phyloP scores from a whole-genome alignment of 2,113 vertebrate species.

The Strix aluco region DNA sequence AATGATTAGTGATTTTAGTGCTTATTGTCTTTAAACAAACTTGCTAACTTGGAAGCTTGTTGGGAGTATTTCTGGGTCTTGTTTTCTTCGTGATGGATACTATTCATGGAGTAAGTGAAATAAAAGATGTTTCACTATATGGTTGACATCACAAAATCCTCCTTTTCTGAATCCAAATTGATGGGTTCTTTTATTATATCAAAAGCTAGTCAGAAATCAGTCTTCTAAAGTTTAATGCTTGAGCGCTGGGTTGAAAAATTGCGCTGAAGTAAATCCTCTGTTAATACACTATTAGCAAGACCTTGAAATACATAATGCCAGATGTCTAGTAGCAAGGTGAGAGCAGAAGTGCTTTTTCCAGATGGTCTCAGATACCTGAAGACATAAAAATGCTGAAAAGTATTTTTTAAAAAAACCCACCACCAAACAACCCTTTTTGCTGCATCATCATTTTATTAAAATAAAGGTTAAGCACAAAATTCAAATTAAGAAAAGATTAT shows the following conservation, averaged over 20 bases:
- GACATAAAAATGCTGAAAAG: constrained; percentile 11
- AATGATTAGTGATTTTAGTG: background rate
- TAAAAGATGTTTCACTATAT: background rate
- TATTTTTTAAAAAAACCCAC: background rate
- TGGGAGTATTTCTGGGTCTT: background rate
- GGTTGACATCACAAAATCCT: background rate
- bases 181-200: background rate
- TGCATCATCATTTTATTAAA: background rate
- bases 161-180: background rate
- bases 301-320: background rate
- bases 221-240: background rate
- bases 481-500: background rate
- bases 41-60: background rate
- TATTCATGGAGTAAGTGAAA: background rate
- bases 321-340: constrained; percentile 22
- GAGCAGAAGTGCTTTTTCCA: background rate
- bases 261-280: background rate
- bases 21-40: background rate
- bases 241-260: background rate
- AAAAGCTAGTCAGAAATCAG: background rate
- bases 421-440: background rate
- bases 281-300: background rate
- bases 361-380: constrained; percentile 44
- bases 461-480: background rate
- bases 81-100: background rate